Base-by-base conservation (phyloP, 2,113 vertebrate species). In the Tympanuchus pallidicinctus region DNA sequence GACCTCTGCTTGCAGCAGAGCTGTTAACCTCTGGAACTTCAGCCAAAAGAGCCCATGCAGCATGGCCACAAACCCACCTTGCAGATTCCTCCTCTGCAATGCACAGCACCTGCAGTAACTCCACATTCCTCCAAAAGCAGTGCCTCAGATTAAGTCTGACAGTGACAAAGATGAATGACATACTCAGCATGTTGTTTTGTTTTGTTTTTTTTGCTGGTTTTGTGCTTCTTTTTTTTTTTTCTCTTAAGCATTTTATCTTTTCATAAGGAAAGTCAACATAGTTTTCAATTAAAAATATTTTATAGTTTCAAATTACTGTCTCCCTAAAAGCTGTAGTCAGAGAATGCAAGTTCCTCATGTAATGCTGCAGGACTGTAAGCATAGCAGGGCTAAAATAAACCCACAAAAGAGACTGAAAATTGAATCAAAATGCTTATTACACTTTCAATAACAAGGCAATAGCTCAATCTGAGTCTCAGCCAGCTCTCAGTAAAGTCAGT, bases 11-110 rank as follows among this genome's bases (percentile, higher is more conserved):
- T 25, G 79, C 76, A 40, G 34, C 61, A 88, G 54, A 88, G 76
- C 54, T 54, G 43, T 90, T 81, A 86, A 94, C 82, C 89, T 73
- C 69, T 59, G 73, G 54, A 95, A 91, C 69, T 88, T 57, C 66
- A 69, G 63, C 76, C 73, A 32, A 75, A 80, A 65, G 27, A 90
- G 28, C 38, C 36, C 0, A 0, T 5, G 42, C 28, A 54, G 22
- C 67, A 34, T 5, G 57, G 30, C 16, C 74, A 63, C 71, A 86
- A 24, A 8, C 12, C 11, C 72, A 69, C 6, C 18, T 36, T 9
- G 59, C 52, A 77, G 8, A 22, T 28, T 52, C 47, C 32, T 42
- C 28, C 36, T 45, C 67, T 47, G 7, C 2, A 65, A 34, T 47
- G 67, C 10, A 25, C 10, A 42, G 28, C 20, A 34, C 4, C 40